Evolutionary conservation across 2,797 vertebrate genomes (phyloP).

Genomic region (Crenuchus spilurus): DNA sequence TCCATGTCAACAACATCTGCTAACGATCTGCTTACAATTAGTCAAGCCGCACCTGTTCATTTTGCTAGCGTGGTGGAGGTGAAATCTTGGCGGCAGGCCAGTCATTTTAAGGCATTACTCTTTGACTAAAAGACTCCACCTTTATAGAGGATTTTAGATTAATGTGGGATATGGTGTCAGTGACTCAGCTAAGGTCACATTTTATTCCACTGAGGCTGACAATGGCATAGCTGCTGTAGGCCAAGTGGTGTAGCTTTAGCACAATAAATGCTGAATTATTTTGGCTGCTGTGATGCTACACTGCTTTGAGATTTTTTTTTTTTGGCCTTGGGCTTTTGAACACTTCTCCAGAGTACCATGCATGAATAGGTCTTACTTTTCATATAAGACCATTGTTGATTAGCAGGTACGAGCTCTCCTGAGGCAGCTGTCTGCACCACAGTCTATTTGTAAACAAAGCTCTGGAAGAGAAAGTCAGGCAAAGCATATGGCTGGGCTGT

Average conservation of each 20-base stretch:
- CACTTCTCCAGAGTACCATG: not conserved
- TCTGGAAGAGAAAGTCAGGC: not conserved
- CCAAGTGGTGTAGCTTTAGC: not conserved
- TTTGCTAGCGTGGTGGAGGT: slow-evolving; percentile 20
- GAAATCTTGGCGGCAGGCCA: slow-evolving; percentile 13
- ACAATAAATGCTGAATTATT: not conserved
- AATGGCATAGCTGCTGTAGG: not conserved
- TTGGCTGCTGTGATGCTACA: slow-evolving; percentile 1
- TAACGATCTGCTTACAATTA: slow-evolving; percentile 58
- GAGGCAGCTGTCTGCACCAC: not conserved
- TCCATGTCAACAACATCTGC: slow-evolving; percentile 58
- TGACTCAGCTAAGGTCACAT: slow-evolving; percentile 1
- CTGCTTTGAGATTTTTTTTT: not conserved
- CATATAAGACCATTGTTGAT: not conserved
- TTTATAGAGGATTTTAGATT: not conserved
- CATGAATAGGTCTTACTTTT: not conserved
- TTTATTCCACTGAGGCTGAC: slow-evolving; percentile 1
- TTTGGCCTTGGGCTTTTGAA: slow-evolving; percentile 6
- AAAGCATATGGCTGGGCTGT: not conserved
- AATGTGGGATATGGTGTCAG: not conserved
- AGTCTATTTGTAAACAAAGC: not conserved
- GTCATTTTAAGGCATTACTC: slow-evolving; percentile 1
- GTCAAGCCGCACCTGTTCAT: slow-evolving; percentile 44
- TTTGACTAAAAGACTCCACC: not conserved
- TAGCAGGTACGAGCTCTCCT: not conserved